Evolutionary conservation across 2,888 invertebrate species (phyloP), one percentile per base, ranked within the genome.

Genomic region (Idaea aversata): DNA sequence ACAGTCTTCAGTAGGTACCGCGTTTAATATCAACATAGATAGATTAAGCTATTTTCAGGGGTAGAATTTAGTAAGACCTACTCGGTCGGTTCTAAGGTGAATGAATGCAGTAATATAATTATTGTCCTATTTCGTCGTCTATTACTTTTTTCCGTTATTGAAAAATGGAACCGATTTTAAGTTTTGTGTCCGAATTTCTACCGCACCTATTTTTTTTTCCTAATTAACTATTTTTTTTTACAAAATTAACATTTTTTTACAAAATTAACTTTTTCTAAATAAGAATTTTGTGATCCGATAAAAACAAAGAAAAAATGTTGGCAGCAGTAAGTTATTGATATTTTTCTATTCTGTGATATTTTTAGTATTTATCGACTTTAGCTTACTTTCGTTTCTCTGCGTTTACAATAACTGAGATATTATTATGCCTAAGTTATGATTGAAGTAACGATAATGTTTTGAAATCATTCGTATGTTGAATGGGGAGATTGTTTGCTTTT

Each of bases 391-490:
- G 68, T 72, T 73, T 70, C 65, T 47, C 47, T 47, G 47, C n/a
- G n/a, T 47, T 7, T 25, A 25, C 25, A 25, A 25, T 25, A 25
- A 36, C 10, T 3, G 36, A 7, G 5, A 47, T 47, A 13, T 13
- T 38, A 38, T 38, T 47, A 47, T 47, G 47, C 47, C 25, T 25
- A 25, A 25, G 82, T 86, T 87, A 81, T 84, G 76, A 80, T 78
- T 60, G 61, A 70, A 74, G 73, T 78, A 78, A 75, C 74, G 66
- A 77, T 82, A 76, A 75, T 80, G 80, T 84, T 87, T 80, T 83
- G 84, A 87, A 78, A 85, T 80, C 73, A 70, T 64, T 74, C 87
- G 75, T 72, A 79, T 83, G 84, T 79, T 81, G 74, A 77, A 76
- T 78, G 78, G 34, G 59, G 63, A 63, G 68, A 63, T 65, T 61